phyloP scores from a whole-genome alignment of 1,140 invertebrate genomes.

The Ceratoteleas bidentatus region DNA sequence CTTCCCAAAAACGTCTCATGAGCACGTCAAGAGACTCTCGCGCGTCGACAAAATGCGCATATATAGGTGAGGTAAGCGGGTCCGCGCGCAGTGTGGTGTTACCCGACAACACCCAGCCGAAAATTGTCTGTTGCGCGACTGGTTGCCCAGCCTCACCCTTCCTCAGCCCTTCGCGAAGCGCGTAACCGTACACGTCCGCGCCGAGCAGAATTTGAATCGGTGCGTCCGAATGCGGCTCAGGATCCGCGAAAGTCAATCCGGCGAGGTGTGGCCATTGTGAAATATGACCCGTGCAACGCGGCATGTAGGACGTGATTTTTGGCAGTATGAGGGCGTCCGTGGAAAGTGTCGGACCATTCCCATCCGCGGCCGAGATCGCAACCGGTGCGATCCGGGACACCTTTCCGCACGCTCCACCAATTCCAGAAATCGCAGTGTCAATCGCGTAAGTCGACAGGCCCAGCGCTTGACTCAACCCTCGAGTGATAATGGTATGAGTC shows the following conservation, averaged over 20 bases:
- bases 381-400: neutral
- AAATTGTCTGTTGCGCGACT: conserved; percentile 25
- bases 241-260: neutral
- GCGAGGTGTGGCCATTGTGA: neutral
- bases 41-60: no score
- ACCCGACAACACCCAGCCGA: conserved; percentile 17
- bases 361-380: neutral
- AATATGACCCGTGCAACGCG: neutral
- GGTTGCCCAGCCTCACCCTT: neutral
- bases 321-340: conserved; percentile 6
- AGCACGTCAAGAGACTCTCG: no score
- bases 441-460: neutral
- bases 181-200: conserved; percentile 20
- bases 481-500: conserved; percentile 4
- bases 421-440: neutral
- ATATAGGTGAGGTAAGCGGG: no score
- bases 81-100: no score
- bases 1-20: no score
- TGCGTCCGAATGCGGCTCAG: conserved; percentile 1
- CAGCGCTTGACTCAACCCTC: neutral
- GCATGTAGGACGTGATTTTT: conserved; percentile 6
- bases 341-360: neutral
- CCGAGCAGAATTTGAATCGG: no score
- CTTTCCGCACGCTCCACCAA: conserved; percentile 1
- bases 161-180: conserved; percentile 2